Base-by-base conservation (phyloP, 2,888 invertebrate species). In the Plutella xylostella region DNA sequence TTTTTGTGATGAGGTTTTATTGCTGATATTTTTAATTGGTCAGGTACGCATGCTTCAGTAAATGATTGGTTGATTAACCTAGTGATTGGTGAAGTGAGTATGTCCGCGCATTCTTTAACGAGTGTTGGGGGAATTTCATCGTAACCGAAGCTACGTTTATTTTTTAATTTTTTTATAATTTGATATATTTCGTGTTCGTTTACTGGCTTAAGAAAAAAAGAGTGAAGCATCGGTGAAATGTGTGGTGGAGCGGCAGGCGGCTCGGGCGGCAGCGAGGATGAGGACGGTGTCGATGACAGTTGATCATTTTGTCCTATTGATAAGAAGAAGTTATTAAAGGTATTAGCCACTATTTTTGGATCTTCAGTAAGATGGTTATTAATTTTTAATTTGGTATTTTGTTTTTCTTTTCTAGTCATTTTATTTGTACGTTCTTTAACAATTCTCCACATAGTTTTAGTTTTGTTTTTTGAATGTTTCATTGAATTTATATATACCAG, bases 61-160 rank as follows among this genome's bases (percentile, higher is more conserved):
- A 50, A 48, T 5, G 44, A 48, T 20, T 48, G 50, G 19, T 50
- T 50, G 9, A 48, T 43, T 11, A 47, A 19, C 5, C 11, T 15
- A 19, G 50, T 42, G 11, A 50, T 25, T 12, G 47, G 43, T 11
- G 20, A 6, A 2, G 17, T 30, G 6, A 49, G 37, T 25, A 45
- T 44, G 4, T 44, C 18, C 5, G 43, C 38, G 19, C 47, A 47
- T 17, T 45, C 22, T 44, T 47, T 49, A 22, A 49, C 14, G 15
- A 49, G 28, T 4, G 22, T 18, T 4, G 45, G 39, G 1, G 45
- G 47, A 4, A 47, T 38, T 15, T 43, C 49, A 19, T 49, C 49
- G 14, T 28, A 31, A 4, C 49, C 47, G 19, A 21, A 47, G 14
- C 47, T 49, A 2, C 14, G 39, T 31, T 49, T 46, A 30, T 45